Evolutionary conservation across 2,888 invertebrate species (phyloP).

Genomic region (Hololepta plana): DNA sequence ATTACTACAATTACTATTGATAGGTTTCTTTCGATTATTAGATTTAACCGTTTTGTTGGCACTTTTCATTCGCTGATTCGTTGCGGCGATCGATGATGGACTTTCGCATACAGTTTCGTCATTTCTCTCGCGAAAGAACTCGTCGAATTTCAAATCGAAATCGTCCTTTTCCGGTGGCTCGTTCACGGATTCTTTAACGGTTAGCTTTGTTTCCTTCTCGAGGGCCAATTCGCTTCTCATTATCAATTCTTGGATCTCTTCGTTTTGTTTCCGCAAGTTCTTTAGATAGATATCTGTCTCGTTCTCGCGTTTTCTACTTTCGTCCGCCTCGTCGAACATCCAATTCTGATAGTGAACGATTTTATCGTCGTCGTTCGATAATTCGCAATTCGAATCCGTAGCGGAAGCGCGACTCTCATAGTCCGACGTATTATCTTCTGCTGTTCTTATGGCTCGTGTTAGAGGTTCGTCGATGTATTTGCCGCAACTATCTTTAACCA

Average conservation of each 20-base stretch:
- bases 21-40: constrained; percentile 6
- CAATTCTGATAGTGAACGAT: constrained; percentile 11
- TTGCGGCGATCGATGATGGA: constrained; percentile 4
- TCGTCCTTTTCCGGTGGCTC: constrained; percentile 1
- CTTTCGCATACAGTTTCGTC: constrained; percentile 5
- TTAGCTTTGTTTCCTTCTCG: too few relatives aligned
- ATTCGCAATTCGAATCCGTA: too few relatives aligned
- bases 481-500: too few relatives aligned
- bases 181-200: constrained; percentile 3
- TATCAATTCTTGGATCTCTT: constrained; percentile 10
- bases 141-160: constrained; percentile 13
- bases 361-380: constrained; percentile 5
- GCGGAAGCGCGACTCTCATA: too few relatives aligned
- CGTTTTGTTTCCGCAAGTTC: constrained; percentile 10
- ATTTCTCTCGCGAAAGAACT: constrained; percentile 10
- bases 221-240: constrained; percentile 9
- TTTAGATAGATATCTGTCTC: constrained; percentile 10
- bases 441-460: too few relatives aligned
- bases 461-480: too few relatives aligned
- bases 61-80: constrained; percentile 8
- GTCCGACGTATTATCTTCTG: too few relatives aligned
- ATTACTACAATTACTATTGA: constrained; percentile 8
- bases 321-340: constrained; percentile 11
- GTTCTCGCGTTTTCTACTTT: constrained; percentile 8
- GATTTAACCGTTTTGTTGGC: constrained; percentile 6